Evolutionary conservation across 2,113 vertebrate species (phyloP).

Genomic region (Zosterops pallidus): DNA sequence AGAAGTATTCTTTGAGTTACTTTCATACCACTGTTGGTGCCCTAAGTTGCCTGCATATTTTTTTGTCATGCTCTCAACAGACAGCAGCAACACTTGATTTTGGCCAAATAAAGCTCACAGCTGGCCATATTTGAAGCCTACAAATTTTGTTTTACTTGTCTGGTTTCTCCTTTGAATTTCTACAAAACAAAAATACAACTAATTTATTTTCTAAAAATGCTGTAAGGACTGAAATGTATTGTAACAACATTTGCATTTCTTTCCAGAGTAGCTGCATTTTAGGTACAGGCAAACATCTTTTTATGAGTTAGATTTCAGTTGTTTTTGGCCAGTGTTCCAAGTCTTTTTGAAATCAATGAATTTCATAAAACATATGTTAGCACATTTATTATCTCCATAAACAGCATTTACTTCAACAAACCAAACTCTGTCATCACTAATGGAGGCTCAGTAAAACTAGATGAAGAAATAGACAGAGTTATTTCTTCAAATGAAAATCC

Average conservation of each 20-base stretch:
- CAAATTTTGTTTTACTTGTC: background rate
- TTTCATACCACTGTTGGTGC: background rate
- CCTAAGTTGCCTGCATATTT: background rate
- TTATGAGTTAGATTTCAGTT: background rate
- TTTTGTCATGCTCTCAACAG: background rate
- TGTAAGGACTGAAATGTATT: background rate
- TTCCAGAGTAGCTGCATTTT: background rate
- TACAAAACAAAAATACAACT: background rate
- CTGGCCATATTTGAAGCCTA: background rate
- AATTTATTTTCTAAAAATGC: background rate
- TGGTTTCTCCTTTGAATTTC: background rate
- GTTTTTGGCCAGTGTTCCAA: background rate
- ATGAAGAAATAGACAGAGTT: conserved; percentile 28
- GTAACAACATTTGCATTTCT: background rate
- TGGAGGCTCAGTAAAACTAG: background rate
- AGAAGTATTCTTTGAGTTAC: background rate
- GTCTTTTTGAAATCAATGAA: background rate
- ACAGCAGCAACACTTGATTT: background rate
- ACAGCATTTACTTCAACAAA: conserved; percentile 12
- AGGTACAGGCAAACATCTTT: background rate
- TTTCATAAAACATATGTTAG: background rate
- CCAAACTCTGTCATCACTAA: conserved; percentile 44
- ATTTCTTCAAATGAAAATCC: conserved; percentile 64
- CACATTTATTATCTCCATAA: background rate
- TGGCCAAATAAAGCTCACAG: background rate